Evolutionary conservation across 2,888 invertebrate species (phyloP).

Genomic region (Bedellia somnulentella): DNA sequence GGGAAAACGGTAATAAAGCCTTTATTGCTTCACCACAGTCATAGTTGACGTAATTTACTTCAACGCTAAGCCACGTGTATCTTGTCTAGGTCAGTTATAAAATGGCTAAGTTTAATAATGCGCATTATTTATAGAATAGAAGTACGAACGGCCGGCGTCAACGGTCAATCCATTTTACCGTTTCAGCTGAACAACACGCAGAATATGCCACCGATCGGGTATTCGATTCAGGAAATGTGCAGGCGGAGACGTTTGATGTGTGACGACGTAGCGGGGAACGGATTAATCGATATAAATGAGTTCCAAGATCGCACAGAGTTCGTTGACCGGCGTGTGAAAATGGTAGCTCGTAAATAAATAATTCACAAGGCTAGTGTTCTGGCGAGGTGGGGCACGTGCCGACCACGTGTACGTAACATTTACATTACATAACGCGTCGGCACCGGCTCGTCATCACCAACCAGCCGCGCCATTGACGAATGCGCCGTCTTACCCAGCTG

Average conservation of each 20-base stretch:
- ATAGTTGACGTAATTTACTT: too few species aligned
- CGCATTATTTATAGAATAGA: too few species aligned
- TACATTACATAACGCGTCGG: conserved; percentile 44
- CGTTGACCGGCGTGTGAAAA: conserved; percentile 59
- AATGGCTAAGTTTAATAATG: conserved; percentile 12
- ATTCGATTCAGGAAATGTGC: conserved; percentile 1
- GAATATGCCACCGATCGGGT: too few species aligned
- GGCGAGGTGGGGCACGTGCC: conserved; percentile 54
- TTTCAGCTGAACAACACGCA: too few species aligned
- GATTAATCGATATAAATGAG: conserved; percentile 53
- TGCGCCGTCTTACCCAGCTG: too few species aligned
- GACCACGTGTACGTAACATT: conserved; percentile 56
- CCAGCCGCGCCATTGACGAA: conserved; percentile 34
- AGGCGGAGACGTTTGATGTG: conserved; percentile 15
- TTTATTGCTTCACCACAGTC: too few species aligned
- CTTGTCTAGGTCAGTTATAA: conserved; percentile 36
- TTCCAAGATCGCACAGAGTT: conserved; percentile 54
- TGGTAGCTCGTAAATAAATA: conserved; percentile 61
- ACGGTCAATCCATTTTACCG: too few species aligned
- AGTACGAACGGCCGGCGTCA: too few species aligned
- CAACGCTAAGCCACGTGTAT: too few species aligned
- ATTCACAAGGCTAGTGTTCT: conserved; percentile 62
- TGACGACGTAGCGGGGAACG: too few species aligned
- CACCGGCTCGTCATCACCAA: conserved; percentile 48
- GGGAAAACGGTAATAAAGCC: too few species aligned